Conservation (phyloP, 2,113 vertebrate species). For the Dicerorhinus sumatrensis region DNA sequence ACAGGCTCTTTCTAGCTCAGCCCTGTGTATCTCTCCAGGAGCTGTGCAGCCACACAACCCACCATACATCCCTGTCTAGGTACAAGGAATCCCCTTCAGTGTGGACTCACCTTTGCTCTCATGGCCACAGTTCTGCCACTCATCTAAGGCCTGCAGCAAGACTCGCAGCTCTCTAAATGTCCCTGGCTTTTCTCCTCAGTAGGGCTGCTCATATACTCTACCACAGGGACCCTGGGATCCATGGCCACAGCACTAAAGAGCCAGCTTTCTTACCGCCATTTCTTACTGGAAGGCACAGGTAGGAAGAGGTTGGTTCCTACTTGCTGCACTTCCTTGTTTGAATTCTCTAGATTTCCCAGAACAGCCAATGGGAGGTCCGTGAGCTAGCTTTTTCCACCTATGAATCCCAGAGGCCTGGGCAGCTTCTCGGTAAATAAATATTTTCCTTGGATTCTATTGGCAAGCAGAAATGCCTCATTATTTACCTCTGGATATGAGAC, state of each 20-base stretch:
- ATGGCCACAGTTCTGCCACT: not conserved
- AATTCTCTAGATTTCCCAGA: not conserved
- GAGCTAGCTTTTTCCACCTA: not conserved
- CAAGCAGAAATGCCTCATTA: conserved; percentile 38
- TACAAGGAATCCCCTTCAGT: not conserved
- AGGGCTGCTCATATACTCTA: not conserved
- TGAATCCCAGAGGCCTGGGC: not conserved
- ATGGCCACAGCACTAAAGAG: not conserved
- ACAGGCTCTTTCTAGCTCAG: not conserved
- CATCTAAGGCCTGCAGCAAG: not conserved
- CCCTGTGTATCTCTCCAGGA: not conserved
- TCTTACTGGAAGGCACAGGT: not conserved
- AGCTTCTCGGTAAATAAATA: conserved; percentile 57
- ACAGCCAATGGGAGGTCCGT: not conserved
- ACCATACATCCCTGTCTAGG: no score
- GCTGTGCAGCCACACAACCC: rapidly evolving
- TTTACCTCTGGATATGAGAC: conserved; percentile 2
- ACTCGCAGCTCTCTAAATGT: not conserved
- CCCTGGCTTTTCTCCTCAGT: not conserved
- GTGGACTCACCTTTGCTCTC: not conserved
- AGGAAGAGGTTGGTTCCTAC: not conserved
- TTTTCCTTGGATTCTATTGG: conserved; percentile 28
- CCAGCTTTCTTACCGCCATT: not conserved
- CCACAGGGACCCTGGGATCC: rapidly evolving
- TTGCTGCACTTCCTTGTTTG: not conserved